phyloP scores from a whole-genome alignment of 2,797 vertebrate species.

The Typhlichthys subterraneus region DNA sequence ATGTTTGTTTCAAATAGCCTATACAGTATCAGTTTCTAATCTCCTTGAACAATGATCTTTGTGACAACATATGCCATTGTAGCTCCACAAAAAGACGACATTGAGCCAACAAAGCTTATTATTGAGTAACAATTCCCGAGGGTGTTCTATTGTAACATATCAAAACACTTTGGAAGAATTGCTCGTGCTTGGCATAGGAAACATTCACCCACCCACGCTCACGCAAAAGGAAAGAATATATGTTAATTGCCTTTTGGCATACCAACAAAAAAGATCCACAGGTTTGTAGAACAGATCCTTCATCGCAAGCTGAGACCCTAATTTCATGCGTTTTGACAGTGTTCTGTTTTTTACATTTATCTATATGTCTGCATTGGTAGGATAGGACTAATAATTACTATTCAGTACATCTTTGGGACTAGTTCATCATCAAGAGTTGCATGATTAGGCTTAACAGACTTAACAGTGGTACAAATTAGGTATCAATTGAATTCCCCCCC shows the following conservation, averaged over 20 bases:
- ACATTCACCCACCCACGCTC: not conserved
- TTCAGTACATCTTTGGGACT: too few species aligned
- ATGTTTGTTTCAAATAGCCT: constrained; percentile 33
- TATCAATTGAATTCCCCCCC: too few species aligned
- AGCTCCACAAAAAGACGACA: constrained; percentile 36
- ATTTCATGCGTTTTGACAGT: constrained; percentile 19
- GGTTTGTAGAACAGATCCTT: constrained; percentile 31
- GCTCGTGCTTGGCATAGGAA: constrained; percentile 29
- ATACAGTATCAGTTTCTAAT: constrained; percentile 1
- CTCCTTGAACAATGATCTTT: constrained; percentile 35
- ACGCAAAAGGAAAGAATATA: constrained; percentile 52
- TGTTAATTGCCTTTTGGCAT: constrained; percentile 59
- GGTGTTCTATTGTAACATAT: constrained; percentile 35
- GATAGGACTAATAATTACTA: not conserved
- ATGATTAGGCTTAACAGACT: too few species aligned
- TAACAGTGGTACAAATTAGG: too few species aligned
- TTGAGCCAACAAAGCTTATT: constrained; percentile 52
- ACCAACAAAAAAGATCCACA: constrained; percentile 33
- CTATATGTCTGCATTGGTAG: not conserved
- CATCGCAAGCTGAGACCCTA: constrained; percentile 8
- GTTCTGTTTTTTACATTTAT: constrained; percentile 21
- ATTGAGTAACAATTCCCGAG: constrained; percentile 51
- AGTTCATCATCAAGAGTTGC: too few species aligned
- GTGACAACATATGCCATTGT: constrained; percentile 23
- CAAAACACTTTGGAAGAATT: constrained; percentile 41